A percentile compares a stretch with the other conserved stretches of the same genome.
These are phyloP conservation scores for Drosophila ironensis DNA, from an alignment of 1,140 invertebrate genomes.

Conservation along the genomic window DNA sequence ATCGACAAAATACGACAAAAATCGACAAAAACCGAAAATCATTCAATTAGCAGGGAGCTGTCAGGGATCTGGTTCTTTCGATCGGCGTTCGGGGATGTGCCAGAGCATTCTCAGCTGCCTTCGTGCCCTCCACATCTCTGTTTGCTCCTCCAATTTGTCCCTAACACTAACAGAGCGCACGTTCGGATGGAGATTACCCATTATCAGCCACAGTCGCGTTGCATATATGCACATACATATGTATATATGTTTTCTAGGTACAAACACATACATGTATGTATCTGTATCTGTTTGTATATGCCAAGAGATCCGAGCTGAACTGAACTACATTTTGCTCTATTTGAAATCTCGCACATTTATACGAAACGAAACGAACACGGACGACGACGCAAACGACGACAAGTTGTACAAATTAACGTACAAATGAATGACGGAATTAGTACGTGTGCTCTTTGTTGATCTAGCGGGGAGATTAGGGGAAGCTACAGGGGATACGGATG, in stretches of 20 bases:
- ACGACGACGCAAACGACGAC: constrained; percentile 29
- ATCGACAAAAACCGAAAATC: constrained; percentile 2
- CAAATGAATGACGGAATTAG: constrained; percentile 78
- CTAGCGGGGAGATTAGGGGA: constrained; percentile 11
- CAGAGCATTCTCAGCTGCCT: neutral
- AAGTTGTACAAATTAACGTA: constrained; percentile 77
- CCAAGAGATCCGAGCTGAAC: constrained; percentile 66
- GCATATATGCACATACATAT: neutral
- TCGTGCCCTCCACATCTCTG: neutral
- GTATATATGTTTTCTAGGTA: neutral
- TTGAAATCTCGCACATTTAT: constrained; percentile 77
- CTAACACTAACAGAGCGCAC: constrained; percentile 27
- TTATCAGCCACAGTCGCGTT: constrained; percentile 64
- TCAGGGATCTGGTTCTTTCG: constrained; percentile 24
- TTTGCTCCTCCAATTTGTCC: constrained; percentile 55
- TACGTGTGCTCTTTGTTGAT: constrained; percentile 57
- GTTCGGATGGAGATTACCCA: constrained; percentile 36
- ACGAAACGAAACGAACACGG: constrained; percentile 48
- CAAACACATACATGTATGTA: too few relatives aligned
- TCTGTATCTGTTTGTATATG: constrained; percentile 19
- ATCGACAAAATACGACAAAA: too few relatives aligned
- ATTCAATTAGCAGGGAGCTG: constrained; percentile 26
- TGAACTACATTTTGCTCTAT: constrained; percentile 74
- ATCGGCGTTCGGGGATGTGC: too few relatives aligned
- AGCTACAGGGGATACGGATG: neutral